Evolutionary conservation across 2,888 invertebrate species (phyloP), one percentile per base, ranked within the genome.

Genomic region (Elgonia sp.): DNA sequence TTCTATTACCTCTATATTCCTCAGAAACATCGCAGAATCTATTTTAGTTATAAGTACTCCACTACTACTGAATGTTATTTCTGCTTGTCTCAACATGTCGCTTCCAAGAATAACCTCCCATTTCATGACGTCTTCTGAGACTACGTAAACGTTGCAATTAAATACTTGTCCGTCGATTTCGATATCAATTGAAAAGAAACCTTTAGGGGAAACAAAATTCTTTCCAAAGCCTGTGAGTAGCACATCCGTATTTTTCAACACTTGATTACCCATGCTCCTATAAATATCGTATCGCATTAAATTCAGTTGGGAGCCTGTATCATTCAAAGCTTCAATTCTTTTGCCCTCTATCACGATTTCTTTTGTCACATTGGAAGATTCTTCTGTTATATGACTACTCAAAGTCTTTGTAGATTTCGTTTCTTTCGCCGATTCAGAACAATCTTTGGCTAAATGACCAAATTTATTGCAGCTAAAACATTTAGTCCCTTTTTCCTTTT

Each of bases 401-500:
- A 46, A 46, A 46, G 46, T 7, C 2, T 46, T 46, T 12, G 14
- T 14, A 10, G 10, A 12, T 46, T 46, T 14, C 46, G 10, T 46
- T 7, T 46, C 14, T 14, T 46, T 46, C 14, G 10, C 46, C 7
- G 46, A 2, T 46, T 29, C 29, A 29, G 46, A 14, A 46, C 46
- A 46, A 46, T 46, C 46, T 12, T 12, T 14, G 10, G 46, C 46
- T 46, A 53, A 1, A 53, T 57, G 57, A 8, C 57, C 57, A 57
- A 57, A 57, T 14, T 57, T 20, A 21, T 57, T 57, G 21, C 57
- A 57, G 7, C 21, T 57, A 21, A 57, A 57, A 21, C 57, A 57
- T 57, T 21, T 57, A 21, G 1, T 21, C 9, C 57, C 60, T 60
- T 62, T 62, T 5, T 62, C 62, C 16, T 62, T 62, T 16, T 37